A percentile compares a stretch with the other conserved stretches of the same genome.
phyloP scores from a whole-genome alignment of 1,140 invertebrate genomes.

The Drosophila nigromelanica region DNA sequence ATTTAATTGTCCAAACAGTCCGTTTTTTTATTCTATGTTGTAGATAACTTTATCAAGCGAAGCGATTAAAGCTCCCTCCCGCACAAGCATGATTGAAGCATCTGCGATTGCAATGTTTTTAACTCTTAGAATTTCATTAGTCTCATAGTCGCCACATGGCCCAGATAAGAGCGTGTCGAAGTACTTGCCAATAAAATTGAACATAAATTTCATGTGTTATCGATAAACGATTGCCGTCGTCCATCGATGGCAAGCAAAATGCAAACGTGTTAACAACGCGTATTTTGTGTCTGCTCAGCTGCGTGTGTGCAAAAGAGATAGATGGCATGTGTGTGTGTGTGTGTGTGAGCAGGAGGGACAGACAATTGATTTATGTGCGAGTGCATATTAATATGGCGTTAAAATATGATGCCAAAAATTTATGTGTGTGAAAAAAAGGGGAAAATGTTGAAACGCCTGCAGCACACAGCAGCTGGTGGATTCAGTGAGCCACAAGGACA shows the following conservation, averaged over 20 bases:
- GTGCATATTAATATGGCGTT: slow-evolving; percentile 82
- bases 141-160: slow-evolving; percentile 4
- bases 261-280: slow-evolving; percentile 78
- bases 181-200: neutral
- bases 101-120: neutral
- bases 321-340: slow-evolving; percentile 1
- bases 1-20: too few species aligned
- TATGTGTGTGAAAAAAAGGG: slow-evolving; percentile 60
- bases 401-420: slow-evolving; percentile 80
- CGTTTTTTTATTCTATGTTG: too few species aligned
- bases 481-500: slow-evolving; percentile 40
- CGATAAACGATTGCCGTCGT: slow-evolving; percentile 69
- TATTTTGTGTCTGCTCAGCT: slow-evolving; percentile 53
- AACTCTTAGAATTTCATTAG: slow-evolving; percentile 7
- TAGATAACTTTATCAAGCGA: neutral
- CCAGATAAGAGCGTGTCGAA: slow-evolving; percentile 1
- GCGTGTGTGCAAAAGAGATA: neutral
- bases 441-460: neutral
- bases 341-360: slow-evolving; percentile 18
- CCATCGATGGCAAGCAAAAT: slow-evolving; percentile 59
- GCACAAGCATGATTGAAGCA: slow-evolving; percentile 25
- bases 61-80: too few species aligned
- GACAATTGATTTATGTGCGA: slow-evolving; percentile 69
- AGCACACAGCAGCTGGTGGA: slow-evolving; percentile 33
- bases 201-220: slow-evolving; percentile 71